phyloP scores from a whole-genome alignment of 2,888 invertebrate genomes.

The Pherbina coryleti region DNA sequence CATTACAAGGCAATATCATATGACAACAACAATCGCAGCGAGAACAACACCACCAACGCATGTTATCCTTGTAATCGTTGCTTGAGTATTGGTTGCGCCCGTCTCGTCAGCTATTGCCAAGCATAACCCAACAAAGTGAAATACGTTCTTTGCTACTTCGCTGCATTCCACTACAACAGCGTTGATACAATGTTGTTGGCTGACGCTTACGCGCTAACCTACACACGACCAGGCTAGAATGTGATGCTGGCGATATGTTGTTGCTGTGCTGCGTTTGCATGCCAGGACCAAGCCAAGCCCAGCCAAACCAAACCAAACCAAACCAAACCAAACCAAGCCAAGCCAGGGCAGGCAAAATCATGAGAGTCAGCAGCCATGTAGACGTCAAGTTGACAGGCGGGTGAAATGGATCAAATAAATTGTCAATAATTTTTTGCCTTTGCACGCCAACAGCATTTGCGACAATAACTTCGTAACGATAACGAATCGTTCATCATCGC shows the following conservation, averaged over 20 bases:
- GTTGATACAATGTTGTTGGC: not conserved
- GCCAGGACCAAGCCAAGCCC: not conserved
- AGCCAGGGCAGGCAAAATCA: not conserved
- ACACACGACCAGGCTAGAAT: not conserved
- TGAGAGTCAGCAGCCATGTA: not conserved
- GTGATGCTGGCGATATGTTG: not conserved
- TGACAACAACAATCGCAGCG: not conserved
- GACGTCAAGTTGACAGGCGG: conserved; percentile 52
- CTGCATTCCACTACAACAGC: not conserved
- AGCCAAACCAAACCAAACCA: not conserved
- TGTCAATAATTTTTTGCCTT: conserved; percentile 55
- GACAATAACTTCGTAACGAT: conserved; percentile 18
- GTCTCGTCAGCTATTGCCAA: no score
- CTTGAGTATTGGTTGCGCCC: no score
- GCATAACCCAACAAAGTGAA: not conserved
- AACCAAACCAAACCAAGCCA: not conserved
- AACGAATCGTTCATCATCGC: conserved; percentile 31
- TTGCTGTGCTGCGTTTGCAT: not conserved
- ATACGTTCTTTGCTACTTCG: not conserved
- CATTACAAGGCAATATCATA: not conserved
- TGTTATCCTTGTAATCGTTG: not conserved
- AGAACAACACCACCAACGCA: not conserved
- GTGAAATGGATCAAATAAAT: conserved; percentile 61
- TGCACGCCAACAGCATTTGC: conserved; percentile 43
- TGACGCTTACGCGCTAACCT: not conserved